phyloP scores from a whole-genome alignment of 2,113 vertebrate species.

The Caranx melampygus region DNA sequence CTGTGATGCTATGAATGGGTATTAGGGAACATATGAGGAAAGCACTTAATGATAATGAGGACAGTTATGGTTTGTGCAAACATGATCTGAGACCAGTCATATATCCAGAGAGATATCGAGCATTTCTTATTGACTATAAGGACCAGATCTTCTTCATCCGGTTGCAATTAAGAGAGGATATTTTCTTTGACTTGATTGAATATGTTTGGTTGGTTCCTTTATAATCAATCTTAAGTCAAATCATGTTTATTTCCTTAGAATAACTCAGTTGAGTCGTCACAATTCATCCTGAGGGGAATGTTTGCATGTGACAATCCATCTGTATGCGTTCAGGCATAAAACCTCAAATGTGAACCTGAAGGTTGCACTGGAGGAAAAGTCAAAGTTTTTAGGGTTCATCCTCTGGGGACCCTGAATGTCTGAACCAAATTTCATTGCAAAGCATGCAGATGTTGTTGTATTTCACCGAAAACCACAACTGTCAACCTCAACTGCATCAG shows the following conservation, averaged over 20 bases:
- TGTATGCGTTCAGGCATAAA: no score
- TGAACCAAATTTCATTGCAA: not conserved
- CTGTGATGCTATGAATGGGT: slow-evolving; percentile 69
- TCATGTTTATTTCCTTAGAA: not conserved
- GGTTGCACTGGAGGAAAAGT: not conserved
- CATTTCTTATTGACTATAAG: not conserved
- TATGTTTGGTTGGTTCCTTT: not conserved
- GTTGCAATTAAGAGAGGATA: fast-evolving
- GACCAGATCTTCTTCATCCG: not conserved
- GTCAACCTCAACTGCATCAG: no score
- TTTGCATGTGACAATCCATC: not conserved
- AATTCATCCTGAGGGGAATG: not conserved
- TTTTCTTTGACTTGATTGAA: not conserved
- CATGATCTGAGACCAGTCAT: not conserved
- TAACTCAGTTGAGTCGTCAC: not conserved
- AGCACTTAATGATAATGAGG: slow-evolving; percentile 67
- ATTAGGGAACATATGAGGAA: slow-evolving; percentile 62
- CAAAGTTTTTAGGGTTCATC: not conserved
- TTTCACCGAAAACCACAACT: no score
- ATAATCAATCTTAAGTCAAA: not conserved
- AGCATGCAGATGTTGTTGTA: not conserved
- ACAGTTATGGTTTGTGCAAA: slow-evolving; percentile 43
- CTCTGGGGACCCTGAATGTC: not conserved
- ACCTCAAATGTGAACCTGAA: no score
- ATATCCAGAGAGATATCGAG: not conserved